Conservation (phyloP, 2,113 vertebrate genomes). For the Strigops habroptila region DNA sequence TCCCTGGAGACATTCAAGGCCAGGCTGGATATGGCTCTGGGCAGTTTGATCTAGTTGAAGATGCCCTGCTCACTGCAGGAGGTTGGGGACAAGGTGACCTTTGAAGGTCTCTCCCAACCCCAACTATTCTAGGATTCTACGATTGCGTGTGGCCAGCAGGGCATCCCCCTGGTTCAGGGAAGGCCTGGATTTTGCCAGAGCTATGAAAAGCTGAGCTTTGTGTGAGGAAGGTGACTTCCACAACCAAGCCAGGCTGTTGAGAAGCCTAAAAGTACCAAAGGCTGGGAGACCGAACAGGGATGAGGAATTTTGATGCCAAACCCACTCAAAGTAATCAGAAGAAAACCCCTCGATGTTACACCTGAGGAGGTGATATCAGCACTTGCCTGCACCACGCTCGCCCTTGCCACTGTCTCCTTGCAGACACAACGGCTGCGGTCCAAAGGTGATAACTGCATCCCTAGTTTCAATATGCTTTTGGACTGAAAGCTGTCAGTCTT, state of each 20-base stretch:
- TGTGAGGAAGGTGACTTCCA: background rate
- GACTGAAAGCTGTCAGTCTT: background rate
- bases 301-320: background rate
- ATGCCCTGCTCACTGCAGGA: background rate
- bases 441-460: background rate
- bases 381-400: background rate
- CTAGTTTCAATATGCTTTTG: accelerated
- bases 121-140: background rate
- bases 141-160: background rate
- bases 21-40: background rate
- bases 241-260: background rate
- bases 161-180: background rate
- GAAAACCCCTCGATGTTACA: background rate
- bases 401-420: background rate
- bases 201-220: background rate
- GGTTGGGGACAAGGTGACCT: background rate
- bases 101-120: background rate
- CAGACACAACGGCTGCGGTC: background rate
- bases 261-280: background rate
- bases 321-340: background rate
- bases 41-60: background rate
- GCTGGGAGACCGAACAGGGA: background rate
- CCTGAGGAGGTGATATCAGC: background rate
- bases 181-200: background rate
- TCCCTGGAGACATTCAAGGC: background rate